These are phyloP conservation scores for Clostera curtula DNA, from an alignment of 2,888 invertebrate genomes.

Conservation along the genomic window DNA sequence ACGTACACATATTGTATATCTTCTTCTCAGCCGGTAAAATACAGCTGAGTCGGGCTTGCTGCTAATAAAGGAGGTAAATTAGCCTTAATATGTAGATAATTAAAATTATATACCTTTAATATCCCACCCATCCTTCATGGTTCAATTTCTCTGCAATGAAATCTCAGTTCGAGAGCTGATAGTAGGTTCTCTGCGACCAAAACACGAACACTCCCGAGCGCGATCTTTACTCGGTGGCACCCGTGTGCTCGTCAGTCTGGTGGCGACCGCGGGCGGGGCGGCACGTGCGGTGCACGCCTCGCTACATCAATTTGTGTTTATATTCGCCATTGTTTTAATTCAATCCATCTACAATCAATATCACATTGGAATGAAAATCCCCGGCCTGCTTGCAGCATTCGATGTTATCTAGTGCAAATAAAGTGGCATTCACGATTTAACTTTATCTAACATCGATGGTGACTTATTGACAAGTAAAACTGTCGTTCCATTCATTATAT, in stretches of 20 bases:
- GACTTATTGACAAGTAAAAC: constrained; percentile 70
- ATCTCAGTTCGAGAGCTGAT: no score
- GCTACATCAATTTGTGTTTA: constrained; percentile 64
- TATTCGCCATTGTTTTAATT: constrained; percentile 59
- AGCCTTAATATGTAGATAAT: no score
- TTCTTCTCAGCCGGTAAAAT: no score
- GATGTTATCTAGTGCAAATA: constrained; percentile 31
- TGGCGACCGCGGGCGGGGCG: constrained; percentile 71
- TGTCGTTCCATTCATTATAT: constrained; percentile 51
- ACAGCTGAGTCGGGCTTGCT: no score
- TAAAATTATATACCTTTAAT: no score
- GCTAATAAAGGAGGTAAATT: no score
- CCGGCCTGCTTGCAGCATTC: constrained; percentile 42
- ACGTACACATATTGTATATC: no score
- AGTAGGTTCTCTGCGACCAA: constrained; percentile 50
- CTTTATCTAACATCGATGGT: constrained; percentile 35
- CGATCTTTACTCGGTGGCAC: constrained; percentile 50
- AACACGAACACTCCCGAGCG: constrained; percentile 53
- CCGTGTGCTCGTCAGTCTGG: constrained; percentile 47
- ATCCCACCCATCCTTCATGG: no score
- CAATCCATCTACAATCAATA: constrained; percentile 62
- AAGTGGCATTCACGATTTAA: constrained; percentile 35
- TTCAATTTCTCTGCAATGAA: no score
- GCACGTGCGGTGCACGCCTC: constrained; percentile 70
- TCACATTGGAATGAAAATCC: constrained; percentile 41